Percentiles rank a stretch among this genome's conserved stretches.
Conservation (phyloP, 2,888 invertebrate genomes). For the Camponotus fellah region DNA sequence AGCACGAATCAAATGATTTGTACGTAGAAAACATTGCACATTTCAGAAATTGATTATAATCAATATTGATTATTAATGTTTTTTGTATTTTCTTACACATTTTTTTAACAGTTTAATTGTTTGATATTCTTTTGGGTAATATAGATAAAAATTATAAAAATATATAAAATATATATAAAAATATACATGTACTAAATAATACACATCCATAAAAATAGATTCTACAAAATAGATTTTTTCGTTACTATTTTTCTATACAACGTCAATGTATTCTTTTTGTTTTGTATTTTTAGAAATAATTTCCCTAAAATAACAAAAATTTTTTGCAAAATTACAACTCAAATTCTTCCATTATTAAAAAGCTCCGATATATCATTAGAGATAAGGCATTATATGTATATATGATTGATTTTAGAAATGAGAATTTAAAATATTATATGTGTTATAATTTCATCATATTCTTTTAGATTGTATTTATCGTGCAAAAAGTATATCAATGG, state of each 20-base stretch:
- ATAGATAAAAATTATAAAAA: neutral
- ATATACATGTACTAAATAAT: neutral
- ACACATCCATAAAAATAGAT: neutral
- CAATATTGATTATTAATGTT: neutral
- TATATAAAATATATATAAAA: neutral
- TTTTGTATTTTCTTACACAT: neutral
- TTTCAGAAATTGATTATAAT: neutral
- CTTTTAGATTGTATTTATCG: neutral
- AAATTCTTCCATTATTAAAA: neutral
- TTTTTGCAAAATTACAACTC: neutral
- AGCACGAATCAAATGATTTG: neutral
- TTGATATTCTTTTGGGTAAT: neutral
- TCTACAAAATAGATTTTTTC: neutral
- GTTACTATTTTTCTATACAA: neutral
- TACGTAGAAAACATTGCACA: neutral
- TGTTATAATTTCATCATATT: neutral
- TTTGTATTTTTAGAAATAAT: neutral
- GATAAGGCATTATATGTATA: neutral
- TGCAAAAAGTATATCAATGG: neutral
- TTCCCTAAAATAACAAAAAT: slow-evolving; percentile 12
- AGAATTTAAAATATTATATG: neutral
- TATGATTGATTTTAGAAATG: neutral
- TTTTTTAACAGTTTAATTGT: neutral
- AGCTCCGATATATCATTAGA: neutral
- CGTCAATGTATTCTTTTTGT: neutral